phyloP scores from a whole-genome alignment of 2,797 vertebrate genomes.

The Malacoraja senta region DNA sequence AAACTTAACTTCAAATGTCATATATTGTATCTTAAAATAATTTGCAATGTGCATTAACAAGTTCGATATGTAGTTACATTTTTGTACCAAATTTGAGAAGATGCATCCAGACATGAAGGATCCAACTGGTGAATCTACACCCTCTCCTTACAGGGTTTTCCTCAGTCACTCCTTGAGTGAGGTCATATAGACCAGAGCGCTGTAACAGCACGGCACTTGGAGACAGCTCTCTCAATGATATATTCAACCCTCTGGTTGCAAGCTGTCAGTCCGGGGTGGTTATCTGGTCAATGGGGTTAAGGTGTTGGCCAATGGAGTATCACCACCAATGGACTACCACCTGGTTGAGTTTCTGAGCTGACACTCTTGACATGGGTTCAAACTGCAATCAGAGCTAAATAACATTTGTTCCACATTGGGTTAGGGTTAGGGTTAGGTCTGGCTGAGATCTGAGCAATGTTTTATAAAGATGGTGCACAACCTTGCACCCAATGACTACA shows the following conservation, averaged over 20 bases:
- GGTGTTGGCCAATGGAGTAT: neutral
- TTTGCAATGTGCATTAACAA: neutral
- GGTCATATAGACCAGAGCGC: neutral
- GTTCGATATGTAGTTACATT: neutral
- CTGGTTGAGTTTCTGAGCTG: neutral
- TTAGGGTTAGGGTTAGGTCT: too few relatives aligned
- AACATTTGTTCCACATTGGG: too few relatives aligned
- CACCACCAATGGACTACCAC: neutral
- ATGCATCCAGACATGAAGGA: neutral
- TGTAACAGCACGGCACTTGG: neutral
- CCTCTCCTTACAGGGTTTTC: neutral
- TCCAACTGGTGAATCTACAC: neutral
- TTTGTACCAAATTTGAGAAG: neutral
- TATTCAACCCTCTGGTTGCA: neutral
- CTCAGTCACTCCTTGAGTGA: too few relatives aligned
- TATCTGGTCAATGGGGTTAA: neutral
- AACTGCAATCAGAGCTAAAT: too few relatives aligned
- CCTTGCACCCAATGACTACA: too few relatives aligned
- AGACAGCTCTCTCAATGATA: too few relatives aligned
- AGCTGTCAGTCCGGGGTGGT: neutral
- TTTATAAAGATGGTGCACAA: too few relatives aligned
- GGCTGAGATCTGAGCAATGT: too few relatives aligned
- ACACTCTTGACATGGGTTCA: too few relatives aligned
- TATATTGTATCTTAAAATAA: neutral
- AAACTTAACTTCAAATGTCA: neutral